phyloP scores from a whole-genome alignment of 2,797 vertebrate species.

The Xiphorhynchus erythropygius region DNA sequence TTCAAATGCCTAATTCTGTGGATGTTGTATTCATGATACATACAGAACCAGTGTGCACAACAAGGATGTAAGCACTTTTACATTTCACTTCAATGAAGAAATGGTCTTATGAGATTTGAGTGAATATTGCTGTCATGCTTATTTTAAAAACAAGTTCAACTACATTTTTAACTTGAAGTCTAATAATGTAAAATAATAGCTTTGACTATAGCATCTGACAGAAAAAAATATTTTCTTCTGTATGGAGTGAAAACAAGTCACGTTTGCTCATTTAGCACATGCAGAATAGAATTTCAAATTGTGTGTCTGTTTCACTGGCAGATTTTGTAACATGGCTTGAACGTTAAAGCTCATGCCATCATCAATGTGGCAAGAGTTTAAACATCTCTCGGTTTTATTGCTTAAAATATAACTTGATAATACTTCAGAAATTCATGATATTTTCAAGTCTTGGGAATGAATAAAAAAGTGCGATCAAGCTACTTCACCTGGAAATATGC shows the following conservation, averaged over 20 bases:
- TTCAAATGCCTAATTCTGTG: constrained; percentile 12
- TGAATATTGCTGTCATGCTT: not conserved
- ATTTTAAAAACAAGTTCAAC: not conserved
- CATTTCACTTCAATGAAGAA: not conserved
- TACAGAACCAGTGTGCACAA: constrained; percentile 10
- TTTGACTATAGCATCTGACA: not conserved
- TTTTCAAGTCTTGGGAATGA: not conserved
- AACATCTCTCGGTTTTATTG: not conserved
- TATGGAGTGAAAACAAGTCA: not conserved
- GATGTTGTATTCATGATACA: not conserved
- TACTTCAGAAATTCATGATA: not conserved
- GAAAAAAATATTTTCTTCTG: not conserved
- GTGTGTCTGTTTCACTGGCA: not conserved
- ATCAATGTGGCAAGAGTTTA: not conserved
- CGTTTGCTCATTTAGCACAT: not conserved
- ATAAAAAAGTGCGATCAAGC: not conserved
- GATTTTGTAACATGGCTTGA: not conserved
- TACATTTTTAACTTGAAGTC: not conserved
- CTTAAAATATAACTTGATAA: not conserved
- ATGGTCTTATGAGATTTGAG: not conserved
- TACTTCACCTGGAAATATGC: not conserved
- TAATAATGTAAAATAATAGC: not conserved
- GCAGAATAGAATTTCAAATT: not conserved
- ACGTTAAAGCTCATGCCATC: not conserved
- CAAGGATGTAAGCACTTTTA: not conserved